These are phyloP conservation scores for Trachurus trachurus DNA, from an alignment of 2,797 vertebrate genomes.

Conservation along the genomic window DNA sequence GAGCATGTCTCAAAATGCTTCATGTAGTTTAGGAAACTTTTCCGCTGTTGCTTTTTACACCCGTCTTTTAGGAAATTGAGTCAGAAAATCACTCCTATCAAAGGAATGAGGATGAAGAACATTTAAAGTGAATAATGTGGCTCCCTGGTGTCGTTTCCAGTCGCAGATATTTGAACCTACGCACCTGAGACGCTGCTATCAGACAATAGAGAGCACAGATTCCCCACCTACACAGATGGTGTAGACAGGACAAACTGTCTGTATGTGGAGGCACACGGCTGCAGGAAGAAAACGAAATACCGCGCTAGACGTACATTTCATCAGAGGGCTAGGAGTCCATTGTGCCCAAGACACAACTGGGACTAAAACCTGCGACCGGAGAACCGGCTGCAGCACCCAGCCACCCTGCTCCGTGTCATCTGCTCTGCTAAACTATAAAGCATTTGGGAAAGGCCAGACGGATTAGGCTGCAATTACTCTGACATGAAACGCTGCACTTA, in stretches of 20 bases:
- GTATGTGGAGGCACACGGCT: slow-evolving; percentile 9
- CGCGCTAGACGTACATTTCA: slow-evolving; percentile 11
- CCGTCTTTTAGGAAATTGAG: neutral
- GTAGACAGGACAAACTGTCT: slow-evolving; percentile 1
- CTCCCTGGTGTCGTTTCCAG: too few relatives aligned
- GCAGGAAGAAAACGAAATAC: neutral
- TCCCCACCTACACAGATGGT: neutral
- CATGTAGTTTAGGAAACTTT: neutral
- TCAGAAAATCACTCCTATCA: neutral
- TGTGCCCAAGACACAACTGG: slow-evolving; percentile 8
- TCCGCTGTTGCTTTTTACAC: neutral
- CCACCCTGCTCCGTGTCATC: slow-evolving; percentile 53
- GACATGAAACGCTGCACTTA: slow-evolving; percentile 72
- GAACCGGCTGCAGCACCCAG: slow-evolving; percentile 25
- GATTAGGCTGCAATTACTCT: slow-evolving; percentile 67
- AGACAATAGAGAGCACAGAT: neutral
- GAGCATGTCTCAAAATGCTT: neutral
- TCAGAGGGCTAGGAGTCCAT: slow-evolving; percentile 11
- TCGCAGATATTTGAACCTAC: neutral
- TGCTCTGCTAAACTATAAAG: slow-evolving; percentile 59
- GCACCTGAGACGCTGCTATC: neutral
- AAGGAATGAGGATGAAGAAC: neutral
- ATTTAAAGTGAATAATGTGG: neutral
- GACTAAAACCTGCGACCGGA: slow-evolving; percentile 36
- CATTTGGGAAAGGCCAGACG: slow-evolving; percentile 61